Evolutionary conservation across 1,140 invertebrate species (phyloP).

Genomic region (Zelostemma sp.): DNA sequence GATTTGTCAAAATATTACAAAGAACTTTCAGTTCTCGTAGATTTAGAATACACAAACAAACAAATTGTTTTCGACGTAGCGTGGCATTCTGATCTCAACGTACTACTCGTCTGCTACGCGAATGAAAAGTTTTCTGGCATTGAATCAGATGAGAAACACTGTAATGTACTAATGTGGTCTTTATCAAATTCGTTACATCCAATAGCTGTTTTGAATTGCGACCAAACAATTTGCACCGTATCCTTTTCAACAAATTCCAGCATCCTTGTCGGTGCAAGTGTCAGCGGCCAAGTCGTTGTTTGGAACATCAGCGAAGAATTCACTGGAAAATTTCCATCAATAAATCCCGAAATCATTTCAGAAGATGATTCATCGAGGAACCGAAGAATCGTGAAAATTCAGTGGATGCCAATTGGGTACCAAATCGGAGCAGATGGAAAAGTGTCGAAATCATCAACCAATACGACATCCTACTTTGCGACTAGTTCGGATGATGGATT

Average conservation of each 20-base stretch:
- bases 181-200: constrained; percentile 76
- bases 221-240: constrained; percentile 73
- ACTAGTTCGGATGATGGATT: constrained; percentile 75
- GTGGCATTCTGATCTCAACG: constrained; percentile 76
- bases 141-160: neutral
- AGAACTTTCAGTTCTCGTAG: constrained; percentile 70
- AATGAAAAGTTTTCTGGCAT: constrained; percentile 38
- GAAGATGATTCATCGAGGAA: constrained; percentile 73
- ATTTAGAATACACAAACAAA: constrained; percentile 70
- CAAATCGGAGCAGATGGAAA: constrained; percentile 73
- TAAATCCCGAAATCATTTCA: constrained; percentile 67
- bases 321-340: constrained; percentile 2
- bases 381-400: constrained; percentile 72
- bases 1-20: constrained; percentile 56
- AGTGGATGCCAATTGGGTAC: constrained; percentile 76
- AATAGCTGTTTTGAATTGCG: constrained; percentile 75
- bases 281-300: constrained; percentile 77
- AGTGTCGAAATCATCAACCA: constrained; percentile 33
- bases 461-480: constrained; percentile 72
- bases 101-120: constrained; percentile 76
- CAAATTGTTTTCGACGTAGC: constrained; percentile 74
- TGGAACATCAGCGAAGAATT: constrained; percentile 76
- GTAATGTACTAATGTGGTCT: constrained; percentile 76
- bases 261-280: constrained; percentile 77
- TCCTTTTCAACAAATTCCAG: constrained; percentile 78